Evolutionary conservation across 2,888 invertebrate species (phyloP), one percentile per base, ranked within the genome.

Genomic region (Plemyria rubiginata): DNA sequence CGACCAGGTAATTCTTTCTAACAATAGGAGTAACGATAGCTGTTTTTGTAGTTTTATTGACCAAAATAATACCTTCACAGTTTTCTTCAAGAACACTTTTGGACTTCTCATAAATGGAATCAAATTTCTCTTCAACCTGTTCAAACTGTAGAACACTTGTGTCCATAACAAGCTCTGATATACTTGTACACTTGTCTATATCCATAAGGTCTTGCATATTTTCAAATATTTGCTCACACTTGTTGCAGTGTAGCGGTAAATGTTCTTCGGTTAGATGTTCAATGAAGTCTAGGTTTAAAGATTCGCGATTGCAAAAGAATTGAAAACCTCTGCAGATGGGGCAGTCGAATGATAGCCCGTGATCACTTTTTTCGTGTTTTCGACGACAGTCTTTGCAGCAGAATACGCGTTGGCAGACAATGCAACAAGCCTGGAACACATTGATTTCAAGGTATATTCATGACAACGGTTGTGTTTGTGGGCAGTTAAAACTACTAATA

Each of bases 371-470:
- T 48, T 93, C 93, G 84, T 93, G 93, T 52, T 77, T 84, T 77
- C 86, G 79, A 12, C 93, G 90, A 59, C 93, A 93, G 12, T 87
- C 76, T 2, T 75, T 77, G 57, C 93, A 93, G 75, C 93, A 93
- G 69, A 92, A 93, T 58, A 87, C 74, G 49, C 83, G 77, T 58
- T 86, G 85, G 71, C 93, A 93, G 12, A 88, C 84, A 60, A 92
- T 84, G 66, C 93, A 93, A 70, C 86, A 84, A 49, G 79, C 81
- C 93, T 93, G 80, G n/a, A 71, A 84, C 29, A 48, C 28, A 28
- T 38, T 13, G 28, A 43, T 29, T 43, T 29, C 4, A 22, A 38
- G 15, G 28, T 7, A 22, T 32, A 6, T 32, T 32, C 4, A 8
- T 32, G 32, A 22, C 22, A 22, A 22, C 3, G 3, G 22, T 22